These are phyloP conservation scores for Cherax quadricarinatus DNA, from an alignment of 1,140 invertebrate genomes.

Conservation along the genomic window DNA sequence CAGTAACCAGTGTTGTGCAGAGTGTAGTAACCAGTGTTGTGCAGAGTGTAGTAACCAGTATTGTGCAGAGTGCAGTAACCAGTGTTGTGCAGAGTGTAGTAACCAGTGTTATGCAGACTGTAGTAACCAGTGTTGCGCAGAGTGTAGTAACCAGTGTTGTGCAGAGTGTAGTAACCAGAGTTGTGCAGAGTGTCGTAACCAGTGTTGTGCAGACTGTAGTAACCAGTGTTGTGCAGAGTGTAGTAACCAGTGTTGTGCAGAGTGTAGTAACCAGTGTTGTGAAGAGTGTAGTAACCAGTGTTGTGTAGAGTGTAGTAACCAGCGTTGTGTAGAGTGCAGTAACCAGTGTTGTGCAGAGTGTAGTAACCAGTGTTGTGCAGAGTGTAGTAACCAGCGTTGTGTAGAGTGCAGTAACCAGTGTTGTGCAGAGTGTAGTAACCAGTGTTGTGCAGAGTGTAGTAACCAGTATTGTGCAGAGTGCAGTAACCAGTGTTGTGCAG, in stretches of 20 bases:
- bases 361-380: background rate
- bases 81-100: slow-evolving; percentile 8
- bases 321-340: slow-evolving; percentile 3
- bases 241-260: background rate
- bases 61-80: too few species aligned
- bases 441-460: too few species aligned
- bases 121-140: background rate
- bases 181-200: too few species aligned
- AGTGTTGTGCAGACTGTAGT: too few species aligned
- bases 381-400: too few species aligned
- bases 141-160: background rate
- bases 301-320: too few species aligned
- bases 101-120: background rate
- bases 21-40: background rate
- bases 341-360: background rate
- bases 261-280: background rate
- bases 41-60: background rate
- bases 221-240: background rate
- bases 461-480: slow-evolving; percentile 6
- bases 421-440: background rate
- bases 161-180: background rate
- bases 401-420: background rate
- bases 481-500: background rate
- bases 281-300: background rate
- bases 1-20: slow-evolving; percentile 4